Evolutionary conservation across 2,888 invertebrate genomes (phyloP).

Genomic region (Micropterix aruncella): DNA sequence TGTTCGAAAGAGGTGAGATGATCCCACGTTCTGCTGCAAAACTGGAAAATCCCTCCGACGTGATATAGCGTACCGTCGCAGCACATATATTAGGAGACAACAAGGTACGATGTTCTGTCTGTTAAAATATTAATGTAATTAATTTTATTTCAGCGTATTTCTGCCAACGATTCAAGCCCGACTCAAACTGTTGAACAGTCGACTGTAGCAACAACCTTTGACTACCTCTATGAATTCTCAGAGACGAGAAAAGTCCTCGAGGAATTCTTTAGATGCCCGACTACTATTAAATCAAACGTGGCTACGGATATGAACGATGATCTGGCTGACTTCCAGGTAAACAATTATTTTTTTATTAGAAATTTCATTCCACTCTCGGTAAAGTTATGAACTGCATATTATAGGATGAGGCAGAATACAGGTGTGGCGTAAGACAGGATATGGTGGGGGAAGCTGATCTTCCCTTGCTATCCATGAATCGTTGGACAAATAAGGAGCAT

Average conservation of each 20-base stretch:
- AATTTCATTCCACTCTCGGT: neutral
- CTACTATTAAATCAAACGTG: slow-evolving; percentile 43
- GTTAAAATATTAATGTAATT: neutral
- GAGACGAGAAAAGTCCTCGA: slow-evolving; percentile 85
- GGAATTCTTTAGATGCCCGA: slow-evolving; percentile 80
- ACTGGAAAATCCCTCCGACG: too few species aligned
- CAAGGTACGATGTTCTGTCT: neutral
- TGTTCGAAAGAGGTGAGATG: too few species aligned
- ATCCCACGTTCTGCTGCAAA: too few species aligned
- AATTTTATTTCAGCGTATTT: slow-evolving; percentile 28
- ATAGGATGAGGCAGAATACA: neutral
- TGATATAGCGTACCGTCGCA: too few species aligned
- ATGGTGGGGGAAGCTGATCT: too few species aligned
- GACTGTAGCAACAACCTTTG: slow-evolving; percentile 46
- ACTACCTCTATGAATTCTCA: slow-evolving; percentile 84
- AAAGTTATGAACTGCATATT: neutral
- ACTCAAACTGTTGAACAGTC: slow-evolving; percentile 28
- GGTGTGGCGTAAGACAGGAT: too few species aligned
- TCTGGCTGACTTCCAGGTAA: slow-evolving; percentile 32
- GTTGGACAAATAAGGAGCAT: too few species aligned
- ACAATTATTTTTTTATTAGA: neutral
- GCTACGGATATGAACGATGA: slow-evolving; percentile 23
- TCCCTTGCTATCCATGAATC: too few species aligned
- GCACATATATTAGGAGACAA: too few species aligned
- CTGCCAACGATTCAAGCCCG: slow-evolving; percentile 33